A percentile compares a stretch with the other conserved stretches of the same genome.
phyloP scores from a whole-genome alignment of 1,140 invertebrate species.

The Phymastichus coffea region DNA sequence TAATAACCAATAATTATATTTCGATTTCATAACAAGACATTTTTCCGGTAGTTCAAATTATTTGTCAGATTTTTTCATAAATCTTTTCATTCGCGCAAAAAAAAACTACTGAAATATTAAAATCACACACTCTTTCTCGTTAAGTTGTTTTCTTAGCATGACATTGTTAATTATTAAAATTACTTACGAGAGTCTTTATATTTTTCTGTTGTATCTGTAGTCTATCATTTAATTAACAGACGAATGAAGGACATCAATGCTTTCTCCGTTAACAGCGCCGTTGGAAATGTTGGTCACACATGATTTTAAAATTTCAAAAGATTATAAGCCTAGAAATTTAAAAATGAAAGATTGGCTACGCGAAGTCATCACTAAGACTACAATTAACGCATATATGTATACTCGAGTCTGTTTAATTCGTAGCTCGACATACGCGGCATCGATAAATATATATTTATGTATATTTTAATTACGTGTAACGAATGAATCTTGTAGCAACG shows the following conservation, averaged over 20 bases:
- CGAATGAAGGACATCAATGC: slow-evolving; percentile 16
- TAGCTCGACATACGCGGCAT: not conserved
- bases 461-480: slow-evolving; percentile 1
- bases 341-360: slow-evolving; percentile 19
- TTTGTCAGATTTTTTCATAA: too few species aligned
- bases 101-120: too few species aligned
- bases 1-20: too few species aligned
- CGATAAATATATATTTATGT: too few species aligned
- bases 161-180: slow-evolving; percentile 32
- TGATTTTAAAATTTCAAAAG: too few species aligned
- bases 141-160: too few species aligned
- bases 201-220: slow-evolving; percentile 30
- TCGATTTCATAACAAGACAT: too few species aligned
- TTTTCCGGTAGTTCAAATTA: too few species aligned
- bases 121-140: too few species aligned
- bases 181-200: slow-evolving; percentile 42
- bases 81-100: too few species aligned
- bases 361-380: not conserved
- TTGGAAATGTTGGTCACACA: slow-evolving; percentile 18
- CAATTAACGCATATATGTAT: too few species aligned
- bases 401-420: not conserved
- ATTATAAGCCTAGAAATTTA: not conserved
- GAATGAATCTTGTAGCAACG: slow-evolving; percentile 1
- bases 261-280: slow-evolving; percentile 11
- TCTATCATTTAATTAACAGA: too few species aligned